Base-by-base conservation (phyloP, 2,797 vertebrate species). In the Anniella stebbinsi region DNA sequence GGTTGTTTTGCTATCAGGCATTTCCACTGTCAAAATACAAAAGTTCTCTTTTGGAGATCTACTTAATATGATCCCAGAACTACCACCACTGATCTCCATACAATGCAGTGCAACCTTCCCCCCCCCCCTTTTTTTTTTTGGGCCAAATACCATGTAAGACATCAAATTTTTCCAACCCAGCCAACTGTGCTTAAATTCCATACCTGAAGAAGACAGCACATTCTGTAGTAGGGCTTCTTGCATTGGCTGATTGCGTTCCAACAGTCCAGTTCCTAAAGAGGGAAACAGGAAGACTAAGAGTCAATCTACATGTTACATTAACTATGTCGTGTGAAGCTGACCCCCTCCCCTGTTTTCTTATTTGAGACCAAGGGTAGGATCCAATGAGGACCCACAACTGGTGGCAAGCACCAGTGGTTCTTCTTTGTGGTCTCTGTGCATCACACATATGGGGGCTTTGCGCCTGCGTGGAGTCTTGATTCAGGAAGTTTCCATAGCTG, bases 1-100 rank as follows among this genome's bases (percentile, higher is more conserved):
- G n/a, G 30, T 63, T 94, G 91, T 95, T 95, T 97, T 95, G 36
- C 80, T 94, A 67, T 94, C 95, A 94, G 90, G 69, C 84, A 54
- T 93, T 94, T 28, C 30, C 90, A 89, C 91, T 93, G 91, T 84
- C 93, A 92, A 89, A 93, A 93, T 93, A 91, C 89, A 93, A 95
- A 95, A 91, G 88, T 83, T 92, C 30, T 93, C 3, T 66, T 92
- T 92, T 92, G 91, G 48, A 82, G 45, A 81, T 36, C 23, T 70
- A 23, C 10, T n/a, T 67, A 57, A 77, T 70, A 54, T 36, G 41
- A 69, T 60, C 25, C 7, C 33, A 66, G 30, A 8, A 51, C 30
- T 63, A 4, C 41, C 21, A 36, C 54, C 67, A 30, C 41, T 91
- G 76, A 76, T 81, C 3, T 13, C 69, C n/a, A 23, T 51, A 75